Evolutionary conservation across 1,140 invertebrate genomes (phyloP).

Genomic region (Drosophila lacteicornis): DNA sequence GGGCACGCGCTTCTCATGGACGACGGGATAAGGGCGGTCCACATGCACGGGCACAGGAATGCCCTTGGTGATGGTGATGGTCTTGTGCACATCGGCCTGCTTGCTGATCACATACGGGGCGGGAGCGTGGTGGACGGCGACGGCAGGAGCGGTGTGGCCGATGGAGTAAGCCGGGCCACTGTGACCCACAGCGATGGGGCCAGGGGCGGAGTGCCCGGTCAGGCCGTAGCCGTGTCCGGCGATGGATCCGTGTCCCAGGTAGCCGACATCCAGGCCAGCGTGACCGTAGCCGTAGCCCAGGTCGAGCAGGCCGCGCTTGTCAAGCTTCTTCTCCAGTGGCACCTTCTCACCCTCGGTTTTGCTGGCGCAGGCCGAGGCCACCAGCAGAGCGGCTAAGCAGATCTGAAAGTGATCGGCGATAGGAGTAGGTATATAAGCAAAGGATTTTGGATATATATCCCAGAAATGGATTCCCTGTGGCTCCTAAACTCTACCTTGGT

Average conservation of each 20-base stretch:
- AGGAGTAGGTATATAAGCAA: neutral
- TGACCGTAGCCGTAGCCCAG: conserved; percentile 87
- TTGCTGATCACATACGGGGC: conserved; percentile 85
- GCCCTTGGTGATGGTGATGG: conserved; percentile 90
- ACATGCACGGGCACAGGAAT: conserved; percentile 88
- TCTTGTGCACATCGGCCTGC: conserved; percentile 88
- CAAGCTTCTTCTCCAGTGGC: conserved; percentile 86
- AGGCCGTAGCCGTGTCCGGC: conserved; percentile 85
- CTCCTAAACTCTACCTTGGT: neutral
- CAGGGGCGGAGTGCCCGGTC: conserved; percentile 69
- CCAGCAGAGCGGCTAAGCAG: conserved; percentile 89
- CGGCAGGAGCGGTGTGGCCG: conserved; percentile 55
- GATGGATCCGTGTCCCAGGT: conserved; percentile 87
- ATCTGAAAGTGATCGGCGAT: conserved; percentile 86
- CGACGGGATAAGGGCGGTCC: conserved; percentile 87
- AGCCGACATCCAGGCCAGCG: conserved; percentile 87
- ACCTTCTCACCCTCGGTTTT: conserved; percentile 85
- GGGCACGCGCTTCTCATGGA: conserved; percentile 88
- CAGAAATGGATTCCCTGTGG: neutral
- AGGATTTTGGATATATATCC: neutral
- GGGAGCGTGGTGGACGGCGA: conserved; percentile 57
- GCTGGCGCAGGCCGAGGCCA: conserved; percentile 87
- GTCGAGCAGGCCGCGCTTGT: conserved; percentile 87
- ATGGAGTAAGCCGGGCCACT: conserved; percentile 46
- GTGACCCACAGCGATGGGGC: conserved; percentile 60